phyloP scores from a whole-genome alignment of 1,140 invertebrate genomes.

The Aphelenchoides avenae region DNA sequence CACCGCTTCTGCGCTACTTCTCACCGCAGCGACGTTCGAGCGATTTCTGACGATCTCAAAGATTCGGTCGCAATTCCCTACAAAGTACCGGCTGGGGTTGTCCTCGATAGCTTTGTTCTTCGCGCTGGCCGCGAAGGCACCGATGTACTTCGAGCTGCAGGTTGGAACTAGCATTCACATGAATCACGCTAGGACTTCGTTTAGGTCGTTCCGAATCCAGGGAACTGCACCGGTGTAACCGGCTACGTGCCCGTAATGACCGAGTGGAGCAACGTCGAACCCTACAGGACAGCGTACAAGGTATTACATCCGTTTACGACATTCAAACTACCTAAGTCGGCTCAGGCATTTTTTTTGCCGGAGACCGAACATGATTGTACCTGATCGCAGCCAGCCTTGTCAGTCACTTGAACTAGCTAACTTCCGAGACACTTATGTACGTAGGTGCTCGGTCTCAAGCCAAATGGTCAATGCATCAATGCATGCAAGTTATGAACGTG shows the following conservation, averaged over 20 bases:
- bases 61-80: constrained; percentile 39
- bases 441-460: too few relatives aligned
- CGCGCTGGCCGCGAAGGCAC: constrained; percentile 43
- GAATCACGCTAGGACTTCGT: constrained; percentile 7
- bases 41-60: constrained; percentile 52
- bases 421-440: too few relatives aligned
- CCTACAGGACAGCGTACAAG: constrained; percentile 38
- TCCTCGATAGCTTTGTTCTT: constrained; percentile 31
- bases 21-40: constrained; percentile 52
- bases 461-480: too few relatives aligned
- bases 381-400: too few relatives aligned
- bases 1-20: constrained; percentile 46
- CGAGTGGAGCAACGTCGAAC: constrained; percentile 43
- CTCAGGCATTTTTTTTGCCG: too few relatives aligned
- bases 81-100: constrained; percentile 30
- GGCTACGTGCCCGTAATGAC: constrained; percentile 20
- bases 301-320: too few relatives aligned
- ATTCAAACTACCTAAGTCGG: too few relatives aligned
- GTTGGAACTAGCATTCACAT: constrained; percentile 10
- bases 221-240: constrained; percentile 54
- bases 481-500: too few relatives aligned
- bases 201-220: constrained; percentile 48
- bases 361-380: too few relatives aligned
- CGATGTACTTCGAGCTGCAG: constrained; percentile 51
- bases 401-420: too few relatives aligned